Evolutionary conservation across 2,113 vertebrate genomes (phyloP).

Genomic region (Sardina pilchardus): DNA sequence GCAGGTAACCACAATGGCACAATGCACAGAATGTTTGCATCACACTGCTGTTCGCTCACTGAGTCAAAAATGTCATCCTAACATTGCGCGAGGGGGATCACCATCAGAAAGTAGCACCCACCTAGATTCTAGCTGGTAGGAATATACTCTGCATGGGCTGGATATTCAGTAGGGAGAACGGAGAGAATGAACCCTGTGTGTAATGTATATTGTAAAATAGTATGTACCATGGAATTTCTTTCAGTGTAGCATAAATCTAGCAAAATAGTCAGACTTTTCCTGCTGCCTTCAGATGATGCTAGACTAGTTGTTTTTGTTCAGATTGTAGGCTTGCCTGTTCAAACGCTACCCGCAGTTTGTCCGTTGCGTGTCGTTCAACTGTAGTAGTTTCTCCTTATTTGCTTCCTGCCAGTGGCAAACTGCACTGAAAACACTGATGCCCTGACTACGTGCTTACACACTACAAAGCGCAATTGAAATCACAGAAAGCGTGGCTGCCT

Average conservation of each 20-base stretch:
- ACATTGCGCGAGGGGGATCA: neutral
- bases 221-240: slow-evolving; percentile 14
- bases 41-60: neutral
- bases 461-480: neutral
- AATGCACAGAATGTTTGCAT: neutral
- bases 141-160: neutral
- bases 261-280: slow-evolving; percentile 12
- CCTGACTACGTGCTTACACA: slow-evolving; percentile 9
- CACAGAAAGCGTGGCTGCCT: neutral
- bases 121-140: neutral
- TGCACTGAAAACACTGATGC: slow-evolving; percentile 11
- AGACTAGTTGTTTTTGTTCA: slow-evolving; percentile 8
- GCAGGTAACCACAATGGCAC: neutral
- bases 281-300: slow-evolving; percentile 14
- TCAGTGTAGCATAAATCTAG: slow-evolving; percentile 13
- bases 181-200: neutral
- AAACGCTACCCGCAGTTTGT: neutral
- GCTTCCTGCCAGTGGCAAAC: slow-evolving; percentile 7
- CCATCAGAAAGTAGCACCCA: slow-evolving; percentile 6
- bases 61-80: neutral
- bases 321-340: slow-evolving; percentile 10
- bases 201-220: slow-evolving; percentile 10
- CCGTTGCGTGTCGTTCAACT: neutral
- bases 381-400: slow-evolving; percentile 6
- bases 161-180: neutral